phyloP scores from a whole-genome alignment of 2,113 vertebrate genomes.

The Microcebus ravelobensis region DNA sequence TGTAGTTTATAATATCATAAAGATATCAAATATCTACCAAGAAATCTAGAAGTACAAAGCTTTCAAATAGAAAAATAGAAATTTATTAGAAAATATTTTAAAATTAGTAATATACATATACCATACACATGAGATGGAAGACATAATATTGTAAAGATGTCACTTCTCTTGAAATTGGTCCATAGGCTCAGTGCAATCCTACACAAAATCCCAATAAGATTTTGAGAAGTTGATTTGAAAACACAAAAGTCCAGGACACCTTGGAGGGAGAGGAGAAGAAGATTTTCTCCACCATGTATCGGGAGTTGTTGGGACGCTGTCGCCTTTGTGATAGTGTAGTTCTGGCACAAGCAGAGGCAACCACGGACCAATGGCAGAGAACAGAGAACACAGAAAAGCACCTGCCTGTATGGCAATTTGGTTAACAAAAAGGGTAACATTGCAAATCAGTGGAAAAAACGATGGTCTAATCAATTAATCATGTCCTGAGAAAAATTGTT shows the following conservation, averaged over 20 bases:
- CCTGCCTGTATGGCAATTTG: accelerated
- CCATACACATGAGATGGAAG: too few relatives aligned
- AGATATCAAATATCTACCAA: not conserved
- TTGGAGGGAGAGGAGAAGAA: not conserved
- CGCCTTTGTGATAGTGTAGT: accelerated
- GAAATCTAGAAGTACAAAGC: not conserved
- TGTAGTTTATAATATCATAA: not conserved
- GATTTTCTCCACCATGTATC: not conserved
- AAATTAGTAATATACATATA: not conserved
- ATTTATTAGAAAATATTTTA: not conserved
- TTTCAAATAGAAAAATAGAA: not conserved
- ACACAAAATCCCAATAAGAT: not conserved
- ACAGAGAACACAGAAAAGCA: not conserved
- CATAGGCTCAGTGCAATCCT: too few relatives aligned
- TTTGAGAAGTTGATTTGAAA: not conserved
- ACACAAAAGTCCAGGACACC: not conserved
- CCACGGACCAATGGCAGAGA: not conserved
- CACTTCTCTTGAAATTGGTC: too few relatives aligned
- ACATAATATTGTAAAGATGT: too few relatives aligned
- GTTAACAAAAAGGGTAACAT: not conserved
- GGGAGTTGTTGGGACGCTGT: not conserved
- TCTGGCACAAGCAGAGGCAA: not conserved
- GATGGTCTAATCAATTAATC: not conserved
- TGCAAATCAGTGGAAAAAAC: not conserved
- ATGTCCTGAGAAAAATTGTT: not conserved